Evolutionary conservation across 2,888 invertebrate genomes (phyloP).

Genomic region (Zhengitettix transpicula): DNA sequence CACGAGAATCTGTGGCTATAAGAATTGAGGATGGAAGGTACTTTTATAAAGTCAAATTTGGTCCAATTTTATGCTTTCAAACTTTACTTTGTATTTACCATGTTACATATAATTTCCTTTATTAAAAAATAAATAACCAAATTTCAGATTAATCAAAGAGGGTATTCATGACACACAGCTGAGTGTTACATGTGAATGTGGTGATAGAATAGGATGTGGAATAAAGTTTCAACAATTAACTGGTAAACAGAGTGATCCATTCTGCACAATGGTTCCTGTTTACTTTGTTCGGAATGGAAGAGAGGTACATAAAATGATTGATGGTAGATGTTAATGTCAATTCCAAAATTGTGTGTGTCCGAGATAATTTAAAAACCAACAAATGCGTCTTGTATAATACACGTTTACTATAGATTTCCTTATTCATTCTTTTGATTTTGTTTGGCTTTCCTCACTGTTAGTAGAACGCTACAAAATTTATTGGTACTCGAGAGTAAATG

Average conservation of each 20-base stretch:
- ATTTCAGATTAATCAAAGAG: slow-evolving; percentile 23
- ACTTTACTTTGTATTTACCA: too few species aligned
- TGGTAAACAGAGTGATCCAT: slow-evolving; percentile 2
- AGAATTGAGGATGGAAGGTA: slow-evolving; percentile 29
- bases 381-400: too few species aligned
- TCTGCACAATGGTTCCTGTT: slow-evolving; percentile 21
- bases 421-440: too few species aligned
- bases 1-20: slow-evolving; percentile 25
- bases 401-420: too few species aligned
- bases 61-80: too few species aligned
- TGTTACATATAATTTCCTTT: too few species aligned
- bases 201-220: slow-evolving; percentile 28
- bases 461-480: too few species aligned
- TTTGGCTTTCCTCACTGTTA: too few species aligned
- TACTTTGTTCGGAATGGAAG: slow-evolving; percentile 30
- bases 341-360: too few species aligned
- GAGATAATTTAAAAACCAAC: too few species aligned
- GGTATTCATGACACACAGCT: slow-evolving; percentile 23
- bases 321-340: too few species aligned
- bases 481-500: too few species aligned
- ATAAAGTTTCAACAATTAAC: slow-evolving; percentile 19
- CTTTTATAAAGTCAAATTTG: slow-evolving; percentile 7
- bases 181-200: slow-evolving; percentile 24
- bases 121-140: neutral
- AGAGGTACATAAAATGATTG: slow-evolving; percentile 20